phyloP scores from a whole-genome alignment of 2,888 invertebrate species.

The Molanna angustata region DNA sequence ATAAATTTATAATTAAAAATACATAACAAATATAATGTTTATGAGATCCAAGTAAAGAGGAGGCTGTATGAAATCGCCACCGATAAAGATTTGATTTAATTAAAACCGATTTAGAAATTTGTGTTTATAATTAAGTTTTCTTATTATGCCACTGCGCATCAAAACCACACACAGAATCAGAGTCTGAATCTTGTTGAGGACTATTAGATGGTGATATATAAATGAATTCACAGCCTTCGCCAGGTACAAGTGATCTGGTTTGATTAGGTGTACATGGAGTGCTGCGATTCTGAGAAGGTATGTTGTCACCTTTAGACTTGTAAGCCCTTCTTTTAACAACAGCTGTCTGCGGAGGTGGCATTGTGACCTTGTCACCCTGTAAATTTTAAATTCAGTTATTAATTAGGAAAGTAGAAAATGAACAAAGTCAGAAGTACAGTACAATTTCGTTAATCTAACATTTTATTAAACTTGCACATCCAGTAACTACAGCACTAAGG shows the following conservation, averaged over 20 bases:
- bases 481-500: no score
- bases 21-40: background rate
- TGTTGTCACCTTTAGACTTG: constrained; percentile 36
- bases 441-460: background rate
- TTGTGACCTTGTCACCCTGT: constrained; percentile 59
- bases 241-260: constrained; percentile 40
- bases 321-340: constrained; percentile 58
- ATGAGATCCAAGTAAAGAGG: no score
- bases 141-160: constrained; percentile 65
- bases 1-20: no score
- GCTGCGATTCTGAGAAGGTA: constrained; percentile 50
- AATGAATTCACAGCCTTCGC: constrained; percentile 36
- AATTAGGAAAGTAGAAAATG: background rate
- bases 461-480: background rate
- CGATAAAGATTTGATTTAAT: no score
- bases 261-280: constrained; percentile 71
- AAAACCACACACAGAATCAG: constrained; percentile 85
- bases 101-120: no score
- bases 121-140: background rate
- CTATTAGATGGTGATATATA: constrained; percentile 45
- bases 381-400: constrained; percentile 26
- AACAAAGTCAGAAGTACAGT: background rate
- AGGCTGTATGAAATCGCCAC: no score
- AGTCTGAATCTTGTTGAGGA: constrained; percentile 71
- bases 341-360: constrained; percentile 71